Evolutionary conservation across 2,888 invertebrate genomes (phyloP), one percentile per base, ranked within the genome.

Genomic region (Dioctria linearis): DNA sequence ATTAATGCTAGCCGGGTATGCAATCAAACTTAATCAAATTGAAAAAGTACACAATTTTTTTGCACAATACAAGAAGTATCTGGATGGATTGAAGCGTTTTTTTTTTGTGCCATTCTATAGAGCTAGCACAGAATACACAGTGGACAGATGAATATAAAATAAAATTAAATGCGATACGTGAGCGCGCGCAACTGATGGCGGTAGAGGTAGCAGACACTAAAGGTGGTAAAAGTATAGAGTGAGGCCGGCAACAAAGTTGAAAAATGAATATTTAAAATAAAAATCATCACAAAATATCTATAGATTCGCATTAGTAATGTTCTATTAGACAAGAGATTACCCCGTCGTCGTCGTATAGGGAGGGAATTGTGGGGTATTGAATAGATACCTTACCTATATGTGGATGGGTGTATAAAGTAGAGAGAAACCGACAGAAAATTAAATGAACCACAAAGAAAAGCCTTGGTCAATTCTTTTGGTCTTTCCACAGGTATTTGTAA

Each of bases 351-450:
- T n/a, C n/a, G n/a, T n/a, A n/a, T 46, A 8, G 54, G 11, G 54
- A 54, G 11, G 6, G 6, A n/a, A n/a, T n/a, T n/a, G 11, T 54
- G 11, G 6, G 8, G 54, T n/a, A 54, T 54, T 9, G 9, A 46
- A 25, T 25, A 46, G 49, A 9, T 25, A 25, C 25, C 25, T 25
- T 25, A 25, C 25, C 25, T 25, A 25, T 46, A 3, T 11, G 46
- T 4, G 46, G 54, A 11, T 54, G 1, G 6, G 54, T n/a, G n/a
- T 11, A 54, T 54, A 54, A 8, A 46, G 46, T 13, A 73, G 13
- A 43, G 13, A 5, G 9, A 73, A 71, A 42, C 57, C 73, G 59
- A 59, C 25, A 73, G 37, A 59, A 73, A 57, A 73, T 73, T 73
- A 73, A 57, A 59, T 73, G 73, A 59, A 8, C 42, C 54, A 51